phyloP scores from a whole-genome alignment of 92 coral and sea anemone genomes.

The Galaxea fascicularis region DNA sequence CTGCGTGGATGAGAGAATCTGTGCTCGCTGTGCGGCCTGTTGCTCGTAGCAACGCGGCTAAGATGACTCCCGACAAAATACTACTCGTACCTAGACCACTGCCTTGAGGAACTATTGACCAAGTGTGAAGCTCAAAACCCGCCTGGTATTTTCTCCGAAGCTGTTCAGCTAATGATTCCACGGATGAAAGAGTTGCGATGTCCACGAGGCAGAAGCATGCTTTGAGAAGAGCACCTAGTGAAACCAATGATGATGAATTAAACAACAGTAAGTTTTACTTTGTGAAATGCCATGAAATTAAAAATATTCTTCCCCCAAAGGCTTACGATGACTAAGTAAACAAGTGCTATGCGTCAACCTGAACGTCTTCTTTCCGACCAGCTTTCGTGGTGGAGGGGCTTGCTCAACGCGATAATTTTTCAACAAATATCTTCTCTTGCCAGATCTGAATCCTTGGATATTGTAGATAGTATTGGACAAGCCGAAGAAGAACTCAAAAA shows the following conservation, averaged over 20 bases:
- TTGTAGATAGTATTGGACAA: too few species aligned
- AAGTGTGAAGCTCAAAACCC: slow-evolving; percentile 93
- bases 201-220: slow-evolving; percentile 93
- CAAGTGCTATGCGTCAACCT: too few species aligned
- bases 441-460: too few species aligned
- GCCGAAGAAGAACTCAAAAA: too few species aligned
- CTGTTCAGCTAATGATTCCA: slow-evolving; percentile 79
- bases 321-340: too few species aligned
- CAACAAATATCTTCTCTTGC: too few species aligned
- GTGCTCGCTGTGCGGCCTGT: slow-evolving; percentile 82
- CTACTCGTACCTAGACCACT: slow-evolving; percentile 99
- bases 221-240: slow-evolving; percentile 87
- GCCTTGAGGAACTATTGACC: slow-evolving; percentile 87
- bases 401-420: too few species aligned
- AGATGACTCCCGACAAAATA: slow-evolving; percentile 88
- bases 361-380: too few species aligned
- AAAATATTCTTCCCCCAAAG: too few species aligned
- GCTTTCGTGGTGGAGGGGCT: too few species aligned
- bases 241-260: background rate
- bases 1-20: slow-evolving; percentile 88
- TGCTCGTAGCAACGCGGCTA: slow-evolving; percentile 91
- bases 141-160: slow-evolving; percentile 77
- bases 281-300: too few species aligned
- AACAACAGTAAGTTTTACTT: too few species aligned
- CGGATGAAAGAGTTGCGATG: slow-evolving; percentile 71